Evolutionary conservation across 2,113 vertebrate genomes (phyloP).

Genomic region (Odocoileus hemionus): DNA sequence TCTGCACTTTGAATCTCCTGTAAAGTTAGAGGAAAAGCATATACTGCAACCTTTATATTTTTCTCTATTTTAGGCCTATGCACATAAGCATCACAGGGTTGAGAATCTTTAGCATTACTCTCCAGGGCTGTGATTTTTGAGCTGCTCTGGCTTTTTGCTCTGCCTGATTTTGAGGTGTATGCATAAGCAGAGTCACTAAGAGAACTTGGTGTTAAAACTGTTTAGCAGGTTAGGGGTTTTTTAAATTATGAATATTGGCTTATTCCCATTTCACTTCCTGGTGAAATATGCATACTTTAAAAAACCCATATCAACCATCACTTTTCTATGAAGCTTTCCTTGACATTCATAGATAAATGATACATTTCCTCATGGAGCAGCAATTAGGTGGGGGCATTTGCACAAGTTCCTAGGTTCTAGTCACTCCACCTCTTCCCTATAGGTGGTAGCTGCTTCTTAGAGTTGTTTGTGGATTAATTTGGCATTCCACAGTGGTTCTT

Average conservation of each 20-base stretch:
- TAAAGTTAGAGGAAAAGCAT: background rate
- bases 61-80: background rate
- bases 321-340: background rate
- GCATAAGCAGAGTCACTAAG: background rate
- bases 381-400: background rate
- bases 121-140: background rate
- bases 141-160: background rate
- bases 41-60: background rate
- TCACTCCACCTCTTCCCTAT: background rate
- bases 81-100: background rate
- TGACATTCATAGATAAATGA: background rate
- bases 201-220: background rate
- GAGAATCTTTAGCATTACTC: background rate
- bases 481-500: background rate
- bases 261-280: background rate
- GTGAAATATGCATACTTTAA: background rate
- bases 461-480: background rate
- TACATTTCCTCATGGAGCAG: background rate
- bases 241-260: background rate
- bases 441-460: background rate
- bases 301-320: background rate
- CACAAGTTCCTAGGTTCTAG: background rate
- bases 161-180: background rate
- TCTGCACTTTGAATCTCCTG: conserved; percentile 40
- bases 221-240: background rate